phyloP scores from a whole-genome alignment of 2,113 vertebrate species.

The Boulengeromyrus knoepffleri region DNA sequence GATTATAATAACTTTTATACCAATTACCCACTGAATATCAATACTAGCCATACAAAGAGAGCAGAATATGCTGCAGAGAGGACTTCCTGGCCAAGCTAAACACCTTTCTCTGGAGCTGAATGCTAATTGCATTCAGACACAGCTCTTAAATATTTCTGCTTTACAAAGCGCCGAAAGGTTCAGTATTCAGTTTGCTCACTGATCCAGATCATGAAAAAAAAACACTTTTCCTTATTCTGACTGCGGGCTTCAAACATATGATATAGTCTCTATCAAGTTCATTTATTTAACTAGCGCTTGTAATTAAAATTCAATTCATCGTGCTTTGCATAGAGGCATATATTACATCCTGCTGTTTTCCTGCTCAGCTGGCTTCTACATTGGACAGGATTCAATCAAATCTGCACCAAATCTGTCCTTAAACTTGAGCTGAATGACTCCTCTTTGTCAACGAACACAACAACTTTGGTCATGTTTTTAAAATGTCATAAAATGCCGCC shows the following conservation, averaged over 20 bases:
- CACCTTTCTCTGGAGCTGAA: conserved; percentile 40
- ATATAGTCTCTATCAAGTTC: conserved; percentile 43
- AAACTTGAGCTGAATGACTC: neutral
- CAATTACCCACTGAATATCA: conserved; percentile 58
- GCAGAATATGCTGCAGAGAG: conserved; percentile 53
- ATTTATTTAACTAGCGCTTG: conserved; percentile 40
- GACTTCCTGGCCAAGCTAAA: conserved; percentile 63
- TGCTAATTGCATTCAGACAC: conserved; percentile 64
- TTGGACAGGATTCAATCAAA: conserved; percentile 14
- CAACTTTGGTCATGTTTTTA: neutral
- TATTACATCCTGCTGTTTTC: conserved; percentile 26
- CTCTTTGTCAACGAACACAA: neutral
- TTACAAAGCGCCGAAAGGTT: conserved; percentile 63
- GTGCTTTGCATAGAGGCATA: conserved; percentile 19
- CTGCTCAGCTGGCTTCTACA: neutral
- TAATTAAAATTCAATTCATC: conserved; percentile 38
- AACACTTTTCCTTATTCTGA: conserved; percentile 60
- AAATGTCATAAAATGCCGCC: neutral
- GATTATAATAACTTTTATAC: conserved; percentile 2
- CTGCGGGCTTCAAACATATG: conserved; percentile 25
- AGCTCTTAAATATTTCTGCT: conserved; percentile 60
- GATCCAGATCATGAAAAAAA: conserved; percentile 61
- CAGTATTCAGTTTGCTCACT: conserved; percentile 64
- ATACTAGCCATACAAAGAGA: conserved; percentile 38
- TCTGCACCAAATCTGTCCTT: conserved; percentile 21